Conservation (phyloP, 1,140 invertebrate genomes). For the Euglossa dilemma region DNA sequence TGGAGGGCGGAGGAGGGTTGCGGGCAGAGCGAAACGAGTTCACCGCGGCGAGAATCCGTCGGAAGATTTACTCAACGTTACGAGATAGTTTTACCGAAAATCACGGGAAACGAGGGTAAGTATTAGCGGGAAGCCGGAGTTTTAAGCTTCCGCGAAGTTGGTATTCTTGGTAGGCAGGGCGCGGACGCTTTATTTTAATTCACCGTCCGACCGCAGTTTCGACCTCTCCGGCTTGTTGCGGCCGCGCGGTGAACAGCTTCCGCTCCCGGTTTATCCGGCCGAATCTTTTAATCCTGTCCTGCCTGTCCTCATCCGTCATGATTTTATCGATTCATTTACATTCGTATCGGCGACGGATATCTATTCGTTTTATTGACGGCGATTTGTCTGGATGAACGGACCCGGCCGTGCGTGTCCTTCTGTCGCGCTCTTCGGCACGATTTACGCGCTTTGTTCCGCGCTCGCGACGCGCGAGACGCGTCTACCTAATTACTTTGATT, state of each 20-base stretch:
- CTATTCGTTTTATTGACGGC: conserved; percentile 37
- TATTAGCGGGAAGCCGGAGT: conserved; percentile 16
- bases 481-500: conserved; percentile 44
- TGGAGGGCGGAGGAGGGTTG: no score
- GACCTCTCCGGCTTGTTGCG: background rate
- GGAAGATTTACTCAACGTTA: conserved; percentile 8
- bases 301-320: conserved; percentile 31
- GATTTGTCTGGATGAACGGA: conserved; percentile 10
- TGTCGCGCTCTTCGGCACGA: background rate
- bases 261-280: conserved; percentile 27
- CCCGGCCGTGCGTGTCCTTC: background rate
- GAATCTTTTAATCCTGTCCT: conserved; percentile 53
- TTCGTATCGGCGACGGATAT: conserved; percentile 5
- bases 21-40: background rate
- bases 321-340: conserved; percentile 54
- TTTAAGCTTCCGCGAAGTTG: conserved; percentile 36
- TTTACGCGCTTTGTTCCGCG: conserved; percentile 6
- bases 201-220: background rate
- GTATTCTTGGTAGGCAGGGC: conserved; percentile 35
- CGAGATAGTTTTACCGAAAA: conserved; percentile 2
- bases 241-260: background rate
- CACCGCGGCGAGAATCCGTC: background rate
- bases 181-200: conserved; percentile 30
- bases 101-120: conserved; percentile 1
- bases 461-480: background rate